phyloP scores from a whole-genome alignment of 2,113 vertebrate species.

The Baryphthengus martii region DNA sequence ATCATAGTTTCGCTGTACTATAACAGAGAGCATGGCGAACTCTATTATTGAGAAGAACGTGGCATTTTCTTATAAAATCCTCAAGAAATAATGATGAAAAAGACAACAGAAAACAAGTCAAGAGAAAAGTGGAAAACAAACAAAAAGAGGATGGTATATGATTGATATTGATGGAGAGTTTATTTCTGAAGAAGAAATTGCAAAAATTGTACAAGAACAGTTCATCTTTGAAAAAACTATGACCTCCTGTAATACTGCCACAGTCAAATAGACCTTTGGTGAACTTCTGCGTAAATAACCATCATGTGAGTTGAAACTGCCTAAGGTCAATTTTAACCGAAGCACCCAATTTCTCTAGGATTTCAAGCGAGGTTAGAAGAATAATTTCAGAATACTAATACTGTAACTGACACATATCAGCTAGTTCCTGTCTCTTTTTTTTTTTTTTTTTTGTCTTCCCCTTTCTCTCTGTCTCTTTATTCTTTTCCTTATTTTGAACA shows the following conservation, averaged over 20 bases:
- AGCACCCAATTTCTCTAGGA: neutral
- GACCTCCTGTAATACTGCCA: neutral
- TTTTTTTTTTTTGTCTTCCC: neutral
- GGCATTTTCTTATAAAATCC: neutral
- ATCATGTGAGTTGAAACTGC: neutral
- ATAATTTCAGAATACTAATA: neutral
- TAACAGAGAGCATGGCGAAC: neutral
- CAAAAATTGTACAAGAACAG: neutral
- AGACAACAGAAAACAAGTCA: neutral
- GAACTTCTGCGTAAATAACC: slow-evolving; percentile 45
- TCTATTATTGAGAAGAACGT: neutral
- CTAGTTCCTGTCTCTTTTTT: neutral
- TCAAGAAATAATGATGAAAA: neutral
- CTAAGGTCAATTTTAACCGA: slow-evolving; percentile 15
- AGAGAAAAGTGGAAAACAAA: neutral
- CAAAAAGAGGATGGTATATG: neutral
- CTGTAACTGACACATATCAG: neutral
- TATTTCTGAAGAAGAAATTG: neutral
- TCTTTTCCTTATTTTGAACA: neutral
- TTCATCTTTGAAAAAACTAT: neutral
- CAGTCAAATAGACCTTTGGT: neutral
- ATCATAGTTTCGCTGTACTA: neutral
- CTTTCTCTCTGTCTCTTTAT: neutral
- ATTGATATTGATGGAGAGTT: neutral
- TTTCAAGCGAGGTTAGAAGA: neutral